Percentiles rank a stretch among this genome's conserved stretches.
These are phyloP conservation scores for Platerodrilus igneus DNA, from an alignment of 2,888 invertebrate species.

Conservation along the genomic window DNA sequence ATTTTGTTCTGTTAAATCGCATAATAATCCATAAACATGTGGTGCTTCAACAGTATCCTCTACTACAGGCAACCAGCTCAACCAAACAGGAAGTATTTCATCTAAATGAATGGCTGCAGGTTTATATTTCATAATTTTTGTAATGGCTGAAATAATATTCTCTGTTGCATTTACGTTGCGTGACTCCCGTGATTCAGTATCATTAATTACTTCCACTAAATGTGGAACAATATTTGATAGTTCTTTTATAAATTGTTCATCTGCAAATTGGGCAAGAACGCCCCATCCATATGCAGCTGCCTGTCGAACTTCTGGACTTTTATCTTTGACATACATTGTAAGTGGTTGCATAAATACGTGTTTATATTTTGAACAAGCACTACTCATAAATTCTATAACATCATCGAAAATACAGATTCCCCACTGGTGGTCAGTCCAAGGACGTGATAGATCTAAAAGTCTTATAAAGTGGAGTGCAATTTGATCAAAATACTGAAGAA, in stretches of 20 bases:
- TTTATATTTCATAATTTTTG: constrained; percentile 95
- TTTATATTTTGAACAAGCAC: constrained; percentile 84
- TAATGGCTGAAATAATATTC: constrained; percentile 97
- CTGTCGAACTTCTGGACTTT: constrained; percentile 85
- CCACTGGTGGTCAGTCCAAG: constrained; percentile 96
- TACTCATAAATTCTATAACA: constrained; percentile 90
- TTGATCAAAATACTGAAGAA: constrained; percentile 87
- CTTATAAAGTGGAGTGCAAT: constrained; percentile 82
- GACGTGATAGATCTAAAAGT: constrained; percentile 72
- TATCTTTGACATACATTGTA: constrained; percentile 72
- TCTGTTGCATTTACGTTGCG: constrained; percentile 93
- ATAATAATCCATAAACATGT: constrained; percentile 91
- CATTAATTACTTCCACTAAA: constrained; percentile 76
- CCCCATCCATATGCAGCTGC: constrained; percentile 97
- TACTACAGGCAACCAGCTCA: constrained; percentile 89
- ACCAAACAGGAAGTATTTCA: constrained; percentile 87
- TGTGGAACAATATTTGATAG: constrained; percentile 82
- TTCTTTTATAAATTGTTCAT: constrained; percentile 67
- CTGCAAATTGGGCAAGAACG: constrained; percentile 79
- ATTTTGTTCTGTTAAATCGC: constrained; percentile 89
- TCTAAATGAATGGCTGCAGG: constrained; percentile 76
- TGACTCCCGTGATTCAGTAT: constrained; percentile 71
- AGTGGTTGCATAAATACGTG: constrained; percentile 83
- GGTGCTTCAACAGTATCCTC: constrained; percentile 96
- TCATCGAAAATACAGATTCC: constrained; percentile 98